Conservation (phyloP, 1,140 invertebrate genomes). For the Glossosoma conforme region DNA sequence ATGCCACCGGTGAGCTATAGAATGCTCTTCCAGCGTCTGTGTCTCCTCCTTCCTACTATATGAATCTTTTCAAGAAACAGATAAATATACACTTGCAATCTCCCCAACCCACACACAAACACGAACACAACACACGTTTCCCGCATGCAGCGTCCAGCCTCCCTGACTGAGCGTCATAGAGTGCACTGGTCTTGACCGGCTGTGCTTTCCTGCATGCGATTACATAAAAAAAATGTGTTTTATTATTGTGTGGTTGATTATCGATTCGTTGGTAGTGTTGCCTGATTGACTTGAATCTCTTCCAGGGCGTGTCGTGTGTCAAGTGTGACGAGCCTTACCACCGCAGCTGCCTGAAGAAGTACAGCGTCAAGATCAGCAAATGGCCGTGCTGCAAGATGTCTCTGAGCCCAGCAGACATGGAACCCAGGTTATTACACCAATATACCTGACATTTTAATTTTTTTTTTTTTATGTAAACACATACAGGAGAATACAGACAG, state of each 20-base stretch:
- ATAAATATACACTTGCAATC: too few species aligned
- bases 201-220: not conserved
- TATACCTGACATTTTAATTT: too few species aligned
- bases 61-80: too few species aligned
- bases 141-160: too few species aligned
- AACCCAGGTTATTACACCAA: not conserved
- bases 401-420: constrained; percentile 17
- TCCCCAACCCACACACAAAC: too few species aligned
- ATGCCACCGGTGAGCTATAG: too few species aligned
- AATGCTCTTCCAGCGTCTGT: too few species aligned
- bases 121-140: too few species aligned
- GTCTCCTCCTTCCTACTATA: too few species aligned
- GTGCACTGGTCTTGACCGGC: too few species aligned
- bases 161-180: too few species aligned
- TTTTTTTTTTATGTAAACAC: not conserved
- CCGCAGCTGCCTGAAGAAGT: constrained; percentile 37
- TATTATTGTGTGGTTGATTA: not conserved
- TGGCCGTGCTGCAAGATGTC: constrained; percentile 44
- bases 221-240: too few species aligned
- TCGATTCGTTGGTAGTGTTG: not conserved
- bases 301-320: constrained; percentile 41
- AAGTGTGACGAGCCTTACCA: constrained; percentile 36
- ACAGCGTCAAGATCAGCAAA: constrained; percentile 36
- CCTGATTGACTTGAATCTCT: not conserved
- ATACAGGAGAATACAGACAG: not conserved